A percentile compares a stretch with the other conserved stretches of the same genome.
Conservation (phyloP, 1,140 invertebrate genomes). For the Drosophila arizonae region DNA sequence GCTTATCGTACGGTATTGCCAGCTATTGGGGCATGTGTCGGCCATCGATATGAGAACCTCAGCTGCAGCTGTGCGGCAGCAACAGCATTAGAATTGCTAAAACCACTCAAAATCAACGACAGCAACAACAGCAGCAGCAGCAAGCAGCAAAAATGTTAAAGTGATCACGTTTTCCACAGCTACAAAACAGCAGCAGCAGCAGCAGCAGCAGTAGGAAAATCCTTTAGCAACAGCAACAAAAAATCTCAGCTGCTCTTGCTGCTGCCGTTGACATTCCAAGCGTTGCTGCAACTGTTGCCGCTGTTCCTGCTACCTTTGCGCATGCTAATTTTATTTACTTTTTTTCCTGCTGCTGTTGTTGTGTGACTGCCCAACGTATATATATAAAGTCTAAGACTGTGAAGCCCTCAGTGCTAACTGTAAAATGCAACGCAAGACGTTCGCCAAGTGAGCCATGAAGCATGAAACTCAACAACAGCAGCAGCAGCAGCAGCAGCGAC, state of each 20-base stretch:
- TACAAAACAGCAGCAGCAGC: slow-evolving; percentile 33
- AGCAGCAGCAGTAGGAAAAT: slow-evolving; percentile 51
- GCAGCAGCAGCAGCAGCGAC: slow-evolving; percentile 17
- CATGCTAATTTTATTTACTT: slow-evolving; percentile 76
- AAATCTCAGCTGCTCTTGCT: slow-evolving; percentile 62
- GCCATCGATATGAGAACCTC: slow-evolving; percentile 50
- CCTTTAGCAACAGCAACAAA: slow-evolving; percentile 50
- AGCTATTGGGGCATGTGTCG: slow-evolving; percentile 47
- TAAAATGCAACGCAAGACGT: slow-evolving; percentile 56
- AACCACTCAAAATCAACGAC: slow-evolving; percentile 70
- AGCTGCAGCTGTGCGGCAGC: slow-evolving; percentile 36
- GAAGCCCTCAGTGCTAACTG: slow-evolving; percentile 66
- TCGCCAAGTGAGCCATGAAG: slow-evolving; percentile 71
- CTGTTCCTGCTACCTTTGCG: slow-evolving; percentile 48
- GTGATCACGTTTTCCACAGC: slow-evolving; percentile 75
- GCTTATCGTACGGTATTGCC: slow-evolving; percentile 62
- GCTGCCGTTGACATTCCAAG: slow-evolving; percentile 76
- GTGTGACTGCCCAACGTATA: slow-evolving; percentile 40
- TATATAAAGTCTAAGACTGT: slow-evolving; percentile 30
- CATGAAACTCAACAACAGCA: slow-evolving; percentile 55
- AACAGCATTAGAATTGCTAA: slow-evolving; percentile 78
- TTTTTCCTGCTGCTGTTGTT: slow-evolving; percentile 26
- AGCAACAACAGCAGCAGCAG: slow-evolving; percentile 39
- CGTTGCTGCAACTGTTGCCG: slow-evolving; percentile 25
- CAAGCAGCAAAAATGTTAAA: slow-evolving; percentile 79